Evolutionary conservation across 2,888 invertebrate species (phyloP).

Genomic region (Pantelozetes paolii): DNA sequence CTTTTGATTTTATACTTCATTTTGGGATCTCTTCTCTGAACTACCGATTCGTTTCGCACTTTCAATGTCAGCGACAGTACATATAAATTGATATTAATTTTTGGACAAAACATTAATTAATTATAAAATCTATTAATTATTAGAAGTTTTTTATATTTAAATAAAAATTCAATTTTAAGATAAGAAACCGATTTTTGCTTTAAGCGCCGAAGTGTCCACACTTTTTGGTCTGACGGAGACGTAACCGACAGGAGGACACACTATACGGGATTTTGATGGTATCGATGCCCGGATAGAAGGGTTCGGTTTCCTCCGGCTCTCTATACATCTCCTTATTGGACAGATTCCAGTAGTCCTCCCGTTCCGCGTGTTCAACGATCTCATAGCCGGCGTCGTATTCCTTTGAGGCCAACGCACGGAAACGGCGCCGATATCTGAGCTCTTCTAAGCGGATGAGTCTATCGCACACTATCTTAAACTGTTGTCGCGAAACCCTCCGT

Average conservation of each 20-base stretch:
- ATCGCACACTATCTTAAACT: conserved; percentile 29
- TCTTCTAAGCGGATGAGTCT: conserved; percentile 10
- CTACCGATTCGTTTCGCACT: too few relatives aligned
- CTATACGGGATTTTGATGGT: background rate
- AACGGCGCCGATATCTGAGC: conserved; percentile 37
- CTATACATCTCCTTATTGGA: conserved; percentile 26
- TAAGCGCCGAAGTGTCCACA: conserved; percentile 39
- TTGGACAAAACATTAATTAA: too few relatives aligned
- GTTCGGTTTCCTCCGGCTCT: conserved; percentile 5
- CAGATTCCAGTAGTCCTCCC: conserved; percentile 40
- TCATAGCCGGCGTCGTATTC: conserved; percentile 42
- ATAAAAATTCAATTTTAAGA: too few relatives aligned
- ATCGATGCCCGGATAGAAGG: conserved; percentile 40
- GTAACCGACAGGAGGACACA: background rate
- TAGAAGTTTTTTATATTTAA: too few relatives aligned
- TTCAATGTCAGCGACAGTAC: too few relatives aligned
- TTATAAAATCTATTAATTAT: too few relatives aligned
- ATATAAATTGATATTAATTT: too few relatives aligned
- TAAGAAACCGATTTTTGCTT: too few relatives aligned
- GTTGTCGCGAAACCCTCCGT: conserved; percentile 8
- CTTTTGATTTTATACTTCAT: too few relatives aligned
- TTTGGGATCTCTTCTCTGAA: too few relatives aligned
- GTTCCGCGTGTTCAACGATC: conserved; percentile 20
- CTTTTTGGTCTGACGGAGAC: background rate
- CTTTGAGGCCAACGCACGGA: conserved; percentile 38